Evolutionary conservation across 2,888 invertebrate species (phyloP).

Genomic region (Epsilonema sp.): DNA sequence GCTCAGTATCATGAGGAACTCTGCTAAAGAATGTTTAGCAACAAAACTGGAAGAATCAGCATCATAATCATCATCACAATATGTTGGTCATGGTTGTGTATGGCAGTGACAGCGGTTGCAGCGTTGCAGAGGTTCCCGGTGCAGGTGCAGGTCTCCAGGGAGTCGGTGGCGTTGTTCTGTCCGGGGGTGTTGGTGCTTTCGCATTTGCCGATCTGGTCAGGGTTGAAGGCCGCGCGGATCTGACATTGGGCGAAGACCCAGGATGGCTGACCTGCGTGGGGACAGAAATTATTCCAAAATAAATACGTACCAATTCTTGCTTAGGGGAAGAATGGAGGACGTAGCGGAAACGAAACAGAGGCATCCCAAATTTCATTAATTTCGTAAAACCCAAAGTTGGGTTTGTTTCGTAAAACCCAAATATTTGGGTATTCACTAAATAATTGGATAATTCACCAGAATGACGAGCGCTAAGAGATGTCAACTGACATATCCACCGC

Average conservation of each 20-base stretch:
- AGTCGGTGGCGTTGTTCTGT: not conserved
- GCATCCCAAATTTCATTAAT: not conserved
- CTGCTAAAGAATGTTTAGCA: too few species aligned
- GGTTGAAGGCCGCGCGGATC: not conserved
- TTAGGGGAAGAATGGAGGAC: not conserved
- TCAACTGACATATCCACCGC: not conserved
- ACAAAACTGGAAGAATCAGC: too few species aligned
- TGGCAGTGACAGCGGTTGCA: too few species aligned
- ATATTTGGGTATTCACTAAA: too few species aligned
- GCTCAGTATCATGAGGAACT: too few species aligned
- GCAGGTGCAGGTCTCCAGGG: not conserved
- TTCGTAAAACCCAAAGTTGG: not conserved
- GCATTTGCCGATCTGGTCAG: not conserved
- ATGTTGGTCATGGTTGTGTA: too few species aligned
- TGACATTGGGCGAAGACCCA: not conserved
- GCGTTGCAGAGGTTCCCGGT: not conserved
- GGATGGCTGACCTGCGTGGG: not conserved
- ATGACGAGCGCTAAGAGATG: not conserved
- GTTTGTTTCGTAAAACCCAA: too few species aligned
- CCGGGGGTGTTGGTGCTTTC: not conserved
- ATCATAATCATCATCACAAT: too few species aligned
- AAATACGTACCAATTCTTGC: too few species aligned
- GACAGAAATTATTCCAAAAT: too few species aligned
- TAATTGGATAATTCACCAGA: too few species aligned
- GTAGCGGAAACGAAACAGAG: not conserved